Evolutionary conservation across 2,888 invertebrate species (phyloP).

Genomic region (Parnassius apollo): DNA sequence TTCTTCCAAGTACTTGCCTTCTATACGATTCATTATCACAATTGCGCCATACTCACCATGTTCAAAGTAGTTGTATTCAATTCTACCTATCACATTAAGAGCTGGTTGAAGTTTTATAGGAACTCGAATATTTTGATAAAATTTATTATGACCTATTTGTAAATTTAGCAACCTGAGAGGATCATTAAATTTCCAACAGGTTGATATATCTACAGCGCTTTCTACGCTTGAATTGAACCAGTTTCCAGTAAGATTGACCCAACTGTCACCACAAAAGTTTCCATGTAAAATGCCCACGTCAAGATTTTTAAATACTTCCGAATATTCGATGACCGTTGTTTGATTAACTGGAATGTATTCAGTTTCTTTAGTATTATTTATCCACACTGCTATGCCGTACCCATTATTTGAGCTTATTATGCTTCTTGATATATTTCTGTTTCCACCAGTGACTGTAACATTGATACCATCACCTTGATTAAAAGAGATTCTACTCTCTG

Average conservation of each 20-base stretch:
- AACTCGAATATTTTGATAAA: slow-evolving; percentile 87
- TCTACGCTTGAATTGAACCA: slow-evolving; percentile 89
- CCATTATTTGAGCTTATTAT: slow-evolving; percentile 93
- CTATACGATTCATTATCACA: slow-evolving; percentile 88
- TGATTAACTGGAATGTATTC: slow-evolving; percentile 91
- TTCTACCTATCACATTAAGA: slow-evolving; percentile 87
- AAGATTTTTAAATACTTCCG: slow-evolving; percentile 91
- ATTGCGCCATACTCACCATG: slow-evolving; percentile 91
- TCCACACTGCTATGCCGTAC: slow-evolving; percentile 93
- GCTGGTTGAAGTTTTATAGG: slow-evolving; percentile 91
- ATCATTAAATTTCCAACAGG: slow-evolving; percentile 87
- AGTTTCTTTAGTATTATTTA: slow-evolving; percentile 90
- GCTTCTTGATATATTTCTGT: slow-evolving; percentile 93
- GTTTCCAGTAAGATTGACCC: slow-evolving; percentile 96
- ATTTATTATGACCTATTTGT: slow-evolving; percentile 93
- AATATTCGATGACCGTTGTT: slow-evolving; percentile 92
- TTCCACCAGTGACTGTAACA: slow-evolving; percentile 96
- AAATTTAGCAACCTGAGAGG: slow-evolving; percentile 80
- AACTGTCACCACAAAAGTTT: slow-evolving; percentile 92
- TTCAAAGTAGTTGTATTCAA: slow-evolving; percentile 94
- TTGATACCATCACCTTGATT: slow-evolving; percentile 98
- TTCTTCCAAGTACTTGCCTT: slow-evolving; percentile 85
- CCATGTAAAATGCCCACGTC: slow-evolving; percentile 95
- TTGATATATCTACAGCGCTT: slow-evolving; percentile 90
- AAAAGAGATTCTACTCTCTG: slow-evolving; percentile 92